Percentiles rank a stretch among this genome's conserved stretches.
These are phyloP conservation scores for Phyllotreta striolata DNA, from an alignment of 2,888 invertebrate genomes.

Conservation along the genomic window DNA sequence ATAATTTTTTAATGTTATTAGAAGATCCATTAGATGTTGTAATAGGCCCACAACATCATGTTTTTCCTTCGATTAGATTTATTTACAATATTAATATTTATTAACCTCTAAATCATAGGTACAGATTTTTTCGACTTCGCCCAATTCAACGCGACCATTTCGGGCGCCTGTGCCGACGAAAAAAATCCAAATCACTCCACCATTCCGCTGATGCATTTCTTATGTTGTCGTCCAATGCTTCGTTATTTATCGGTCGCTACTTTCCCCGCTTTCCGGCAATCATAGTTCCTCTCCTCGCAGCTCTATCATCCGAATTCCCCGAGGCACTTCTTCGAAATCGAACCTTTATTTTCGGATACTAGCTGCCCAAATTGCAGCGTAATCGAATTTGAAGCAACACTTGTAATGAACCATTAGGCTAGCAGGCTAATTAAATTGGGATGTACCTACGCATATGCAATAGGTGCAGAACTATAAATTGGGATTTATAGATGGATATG, in stretches of 20 bases:
- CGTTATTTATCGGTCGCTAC: slow-evolving; percentile 56
- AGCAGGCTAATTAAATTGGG: too few species aligned
- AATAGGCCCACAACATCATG: slow-evolving; percentile 12
- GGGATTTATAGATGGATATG: too few species aligned
- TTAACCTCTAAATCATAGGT: background rate
- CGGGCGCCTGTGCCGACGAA: background rate
- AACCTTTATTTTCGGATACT: slow-evolving; percentile 49
- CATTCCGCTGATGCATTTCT: slow-evolving; percentile 45
- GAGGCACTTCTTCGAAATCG: slow-evolving; percentile 48
- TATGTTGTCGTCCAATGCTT: slow-evolving; percentile 47
- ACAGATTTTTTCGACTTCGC: background rate
- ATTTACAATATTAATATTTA: slow-evolving; percentile 6
- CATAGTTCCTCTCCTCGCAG: slow-evolving; percentile 58
- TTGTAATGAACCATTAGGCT: slow-evolving; percentile 18
- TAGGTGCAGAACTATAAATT: too few species aligned
- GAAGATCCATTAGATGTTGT: background rate
- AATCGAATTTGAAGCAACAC: slow-evolving; percentile 35
- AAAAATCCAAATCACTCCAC: slow-evolving; percentile 8
- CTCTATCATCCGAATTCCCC: slow-evolving; percentile 59
- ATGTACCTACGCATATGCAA: too few species aligned
- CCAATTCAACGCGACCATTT: background rate
- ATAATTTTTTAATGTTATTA: slow-evolving; percentile 2
- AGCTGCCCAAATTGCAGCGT: slow-evolving; percentile 32
- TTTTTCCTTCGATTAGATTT: background rate
- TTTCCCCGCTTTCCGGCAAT: slow-evolving; percentile 59